Conservation (phyloP, 2,888 invertebrate species). For the Diadromus collaris region DNA sequence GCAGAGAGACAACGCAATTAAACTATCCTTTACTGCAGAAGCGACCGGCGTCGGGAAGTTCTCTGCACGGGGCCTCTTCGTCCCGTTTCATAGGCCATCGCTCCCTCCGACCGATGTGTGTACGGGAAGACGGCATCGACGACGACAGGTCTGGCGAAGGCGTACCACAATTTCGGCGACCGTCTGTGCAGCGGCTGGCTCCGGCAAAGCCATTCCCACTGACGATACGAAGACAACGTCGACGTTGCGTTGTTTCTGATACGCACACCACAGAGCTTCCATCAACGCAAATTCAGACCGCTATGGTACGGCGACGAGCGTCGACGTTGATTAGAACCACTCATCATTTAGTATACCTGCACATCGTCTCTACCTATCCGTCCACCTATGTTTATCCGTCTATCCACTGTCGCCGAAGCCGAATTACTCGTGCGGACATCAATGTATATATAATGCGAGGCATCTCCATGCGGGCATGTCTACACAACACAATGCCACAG, state of each 20-base stretch:
- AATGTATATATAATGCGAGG: neutral
- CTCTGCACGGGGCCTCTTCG: conserved; percentile 1
- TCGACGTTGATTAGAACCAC: conserved; percentile 71
- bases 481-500: neutral
- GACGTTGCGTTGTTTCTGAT: conserved; percentile 35
- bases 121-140: conserved; percentile 36
- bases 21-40: conserved; percentile 70
- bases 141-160: conserved; percentile 33
- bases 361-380: neutral
- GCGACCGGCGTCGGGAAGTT: conserved; percentile 43
- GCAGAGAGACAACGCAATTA: conserved; percentile 68
- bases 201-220: conserved; percentile 1
- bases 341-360: conserved; percentile 68
- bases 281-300: conserved; percentile 1
- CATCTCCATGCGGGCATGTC: neutral
- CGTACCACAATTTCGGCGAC: conserved; percentile 5
- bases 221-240: conserved; percentile 27
- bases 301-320: conserved; percentile 55
- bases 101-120: conserved; percentile 10
- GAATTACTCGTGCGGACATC: conserved; percentile 20
- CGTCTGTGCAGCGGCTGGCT: neutral
- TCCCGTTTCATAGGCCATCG: neutral
- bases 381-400: conserved; percentile 19
- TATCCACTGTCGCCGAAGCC: conserved; percentile 1
- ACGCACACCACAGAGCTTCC: neutral